Conservation (phyloP, 2,888 invertebrate species). For the Drosophila silvestris region DNA sequence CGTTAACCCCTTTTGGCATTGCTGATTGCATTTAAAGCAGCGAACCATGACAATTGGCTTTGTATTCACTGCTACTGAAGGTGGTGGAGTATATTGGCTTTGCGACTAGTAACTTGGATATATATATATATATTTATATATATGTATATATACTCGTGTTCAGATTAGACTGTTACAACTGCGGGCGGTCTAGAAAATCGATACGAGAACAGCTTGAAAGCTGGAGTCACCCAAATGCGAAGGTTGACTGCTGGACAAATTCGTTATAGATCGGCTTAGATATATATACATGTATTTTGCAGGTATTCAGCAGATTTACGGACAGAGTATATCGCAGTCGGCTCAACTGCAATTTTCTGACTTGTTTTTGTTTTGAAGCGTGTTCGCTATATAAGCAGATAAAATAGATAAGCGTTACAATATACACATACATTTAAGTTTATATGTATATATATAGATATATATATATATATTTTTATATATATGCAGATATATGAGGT, state of each 20-base stretch:
- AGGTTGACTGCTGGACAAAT: fast-evolving
- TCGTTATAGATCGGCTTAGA: not conserved
- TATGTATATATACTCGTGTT: not conserved
- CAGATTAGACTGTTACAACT: not conserved
- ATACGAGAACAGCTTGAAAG: not conserved
- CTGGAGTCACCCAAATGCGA: not conserved
- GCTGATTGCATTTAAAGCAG: slow-evolving; percentile 37
- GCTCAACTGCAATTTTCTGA: not conserved
- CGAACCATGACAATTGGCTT: slow-evolving; percentile 32
- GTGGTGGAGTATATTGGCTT: not conserved
- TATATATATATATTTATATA: not conserved
- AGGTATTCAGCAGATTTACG: not conserved
- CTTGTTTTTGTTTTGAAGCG: not conserved
- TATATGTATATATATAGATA: not conserved
- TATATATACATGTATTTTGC: not conserved
- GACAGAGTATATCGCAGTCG: not conserved
- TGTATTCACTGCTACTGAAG: not conserved
- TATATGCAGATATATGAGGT: slow-evolving; percentile 34
- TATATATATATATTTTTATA: not conserved
- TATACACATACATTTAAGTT: not conserved
- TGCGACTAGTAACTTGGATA: too few species aligned
- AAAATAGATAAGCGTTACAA: slow-evolving; percentile 35
- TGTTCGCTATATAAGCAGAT: slow-evolving; percentile 18
- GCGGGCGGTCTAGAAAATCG: not conserved
- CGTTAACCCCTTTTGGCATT: slow-evolving; percentile 12